Evolutionary conservation across 2,797 vertebrate species (phyloP).

Genomic region (Peromyscus aztecus): DNA sequence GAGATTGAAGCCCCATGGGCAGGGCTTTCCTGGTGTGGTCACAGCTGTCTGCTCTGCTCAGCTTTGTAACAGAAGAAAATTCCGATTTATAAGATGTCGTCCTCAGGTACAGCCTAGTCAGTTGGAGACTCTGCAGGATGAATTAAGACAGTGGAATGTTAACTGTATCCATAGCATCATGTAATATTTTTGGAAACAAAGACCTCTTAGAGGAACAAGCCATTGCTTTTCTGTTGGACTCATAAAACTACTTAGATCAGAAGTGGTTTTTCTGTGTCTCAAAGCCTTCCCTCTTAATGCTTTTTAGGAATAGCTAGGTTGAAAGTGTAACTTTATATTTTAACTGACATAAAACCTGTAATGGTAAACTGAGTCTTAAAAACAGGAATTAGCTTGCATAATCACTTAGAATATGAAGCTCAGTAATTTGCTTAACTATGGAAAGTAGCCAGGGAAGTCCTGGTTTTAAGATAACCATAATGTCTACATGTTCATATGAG

Average conservation of each 20-base stretch:
- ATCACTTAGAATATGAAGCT: conserved; percentile 1
- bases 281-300: neutral
- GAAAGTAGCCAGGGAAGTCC: neutral
- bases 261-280: neutral
- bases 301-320: neutral
- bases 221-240: neutral
- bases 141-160: neutral
- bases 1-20: too few species aligned
- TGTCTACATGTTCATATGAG: neutral
- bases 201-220: neutral
- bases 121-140: neutral
- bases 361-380: neutral
- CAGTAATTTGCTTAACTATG: neutral
- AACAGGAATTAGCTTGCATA: conserved; percentile 15
- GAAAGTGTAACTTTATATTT: conserved; percentile 22
- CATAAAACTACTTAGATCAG: neutral
- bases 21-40: neutral
- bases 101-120: neutral
- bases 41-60: neutral
- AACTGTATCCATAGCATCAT: neutral
- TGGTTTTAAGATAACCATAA: neutral
- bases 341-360: conserved; percentile 1
- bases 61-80: neutral
- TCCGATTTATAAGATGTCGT: neutral
- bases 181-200: neutral